A percentile compares a stretch with the other conserved stretches of the same genome.
phyloP scores from a whole-genome alignment of 2,113 vertebrate species.

The Sorex araneus region DNA sequence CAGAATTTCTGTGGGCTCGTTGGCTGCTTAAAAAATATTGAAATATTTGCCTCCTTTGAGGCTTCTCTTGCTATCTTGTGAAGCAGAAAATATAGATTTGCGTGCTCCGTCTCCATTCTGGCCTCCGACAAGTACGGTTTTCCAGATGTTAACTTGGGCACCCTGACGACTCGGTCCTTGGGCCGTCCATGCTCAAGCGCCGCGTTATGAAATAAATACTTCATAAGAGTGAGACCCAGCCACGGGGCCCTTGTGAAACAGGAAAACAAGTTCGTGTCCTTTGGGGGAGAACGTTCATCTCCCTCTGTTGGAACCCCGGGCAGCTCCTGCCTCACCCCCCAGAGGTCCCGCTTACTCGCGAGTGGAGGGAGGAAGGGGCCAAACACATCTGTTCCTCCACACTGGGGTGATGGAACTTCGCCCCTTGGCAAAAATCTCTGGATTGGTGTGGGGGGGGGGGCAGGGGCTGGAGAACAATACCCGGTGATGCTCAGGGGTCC shows the following conservation, averaged over 20 bases:
- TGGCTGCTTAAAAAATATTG: neutral
- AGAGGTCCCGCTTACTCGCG: neutral
- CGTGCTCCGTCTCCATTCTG: too few species aligned
- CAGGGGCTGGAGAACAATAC: too few species aligned
- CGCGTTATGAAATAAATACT: slow-evolving; percentile 27
- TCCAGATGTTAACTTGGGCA: neutral
- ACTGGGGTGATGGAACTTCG: neutral
- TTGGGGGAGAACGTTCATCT: neutral
- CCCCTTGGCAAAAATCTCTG: slow-evolving; percentile 7
- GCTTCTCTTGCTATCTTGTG: neutral
- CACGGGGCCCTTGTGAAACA: neutral
- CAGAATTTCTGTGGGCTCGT: neutral
- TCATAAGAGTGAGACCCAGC: slow-evolving; percentile 23
- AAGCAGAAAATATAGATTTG: neutral
- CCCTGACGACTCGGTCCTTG: neutral
- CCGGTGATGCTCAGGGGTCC: too few species aligned
- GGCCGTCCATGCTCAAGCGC: neutral
- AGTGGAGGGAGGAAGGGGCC: slow-evolving; percentile 4
- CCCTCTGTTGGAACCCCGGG: neutral
- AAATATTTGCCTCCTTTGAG: slow-evolving; percentile 31
- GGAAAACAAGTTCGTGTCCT: neutral
- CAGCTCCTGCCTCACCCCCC: too few species aligned
- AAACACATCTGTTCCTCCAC: neutral
- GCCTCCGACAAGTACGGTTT: too few species aligned
- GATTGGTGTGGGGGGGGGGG: too few species aligned